phyloP scores from a whole-genome alignment of 1,140 invertebrate species.

The Lepidotrigona ventralis region DNA sequence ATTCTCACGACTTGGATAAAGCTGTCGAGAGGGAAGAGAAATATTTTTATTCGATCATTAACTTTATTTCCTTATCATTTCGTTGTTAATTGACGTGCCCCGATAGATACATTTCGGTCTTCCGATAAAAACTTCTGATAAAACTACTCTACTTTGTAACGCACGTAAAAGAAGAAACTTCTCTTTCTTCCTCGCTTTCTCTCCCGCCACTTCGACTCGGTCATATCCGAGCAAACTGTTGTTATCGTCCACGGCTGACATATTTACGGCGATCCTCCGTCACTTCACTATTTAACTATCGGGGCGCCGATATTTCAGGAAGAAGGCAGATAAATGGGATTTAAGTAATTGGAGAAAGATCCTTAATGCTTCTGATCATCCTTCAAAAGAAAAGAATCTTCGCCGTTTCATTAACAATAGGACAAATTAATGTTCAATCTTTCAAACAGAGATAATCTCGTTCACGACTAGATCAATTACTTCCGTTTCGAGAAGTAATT shows the following conservation, averaged over 20 bases:
- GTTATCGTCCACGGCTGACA: constrained; percentile 26
- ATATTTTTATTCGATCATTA: not conserved
- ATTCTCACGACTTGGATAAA: not conserved
- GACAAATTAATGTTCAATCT: not conserved
- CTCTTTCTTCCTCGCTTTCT: not conserved
- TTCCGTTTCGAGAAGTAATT: not conserved
- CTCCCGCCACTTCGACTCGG: not conserved
- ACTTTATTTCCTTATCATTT: not conserved
- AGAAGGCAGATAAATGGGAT: not conserved
- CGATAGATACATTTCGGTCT: not conserved
- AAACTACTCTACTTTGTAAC: not conserved
- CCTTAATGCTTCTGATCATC: not conserved
- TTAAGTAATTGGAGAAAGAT: constrained; percentile 29
- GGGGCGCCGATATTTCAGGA: not conserved
- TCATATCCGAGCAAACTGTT: not conserved
- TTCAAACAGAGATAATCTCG: not conserved
- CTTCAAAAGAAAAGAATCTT: too few relatives aligned
- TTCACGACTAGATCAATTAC: not conserved
- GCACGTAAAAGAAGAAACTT: not conserved
- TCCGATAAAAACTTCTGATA: not conserved
- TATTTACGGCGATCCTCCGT: constrained; percentile 35
- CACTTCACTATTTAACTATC: constrained; percentile 25
- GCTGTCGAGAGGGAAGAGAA: too few relatives aligned
- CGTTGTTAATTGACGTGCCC: not conserved
- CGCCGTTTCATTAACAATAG: not conserved